A percentile compares a stretch with the other conserved stretches of the same genome.
These are phyloP conservation scores for Cheiracanthium punctorium DNA, from an alignment of 2,888 invertebrate genomes.

Conservation along the genomic window DNA sequence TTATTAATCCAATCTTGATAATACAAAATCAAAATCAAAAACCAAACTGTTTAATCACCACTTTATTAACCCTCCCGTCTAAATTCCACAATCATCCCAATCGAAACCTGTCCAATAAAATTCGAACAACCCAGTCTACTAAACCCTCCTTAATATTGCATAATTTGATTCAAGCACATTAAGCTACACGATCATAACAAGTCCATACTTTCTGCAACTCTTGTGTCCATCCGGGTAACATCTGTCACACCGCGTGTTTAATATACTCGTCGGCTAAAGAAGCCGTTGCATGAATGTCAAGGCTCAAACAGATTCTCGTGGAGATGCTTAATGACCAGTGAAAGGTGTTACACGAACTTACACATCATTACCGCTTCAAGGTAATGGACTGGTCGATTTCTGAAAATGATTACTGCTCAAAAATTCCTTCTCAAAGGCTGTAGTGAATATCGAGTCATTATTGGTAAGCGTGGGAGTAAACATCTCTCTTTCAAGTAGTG, in stretches of 20 bases:
- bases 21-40: too few relatives aligned
- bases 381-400: conserved; percentile 45
- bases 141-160: neutral
- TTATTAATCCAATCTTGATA: too few relatives aligned
- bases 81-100: too few relatives aligned
- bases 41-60: too few relatives aligned
- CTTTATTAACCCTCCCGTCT: too few relatives aligned
- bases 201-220: neutral
- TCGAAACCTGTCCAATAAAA: too few relatives aligned
- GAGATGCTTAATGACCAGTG: conserved; percentile 55
- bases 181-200: neutral
- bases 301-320: neutral
- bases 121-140: neutral
- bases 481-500: too few relatives aligned
- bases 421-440: neutral
- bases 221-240: conserved; percentile 7
- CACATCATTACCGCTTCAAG: conserved; percentile 43
- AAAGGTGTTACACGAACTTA: conserved; percentile 48
- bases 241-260: neutral
- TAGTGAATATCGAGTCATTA: neutral
- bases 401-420: neutral
- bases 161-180: neutral
- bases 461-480: neutral
- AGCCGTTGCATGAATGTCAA: neutral
- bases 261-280: conserved; percentile 1